These are phyloP conservation scores for Hecatera dysodea DNA, from an alignment of 2,888 invertebrate species.

Conservation along the genomic window DNA sequence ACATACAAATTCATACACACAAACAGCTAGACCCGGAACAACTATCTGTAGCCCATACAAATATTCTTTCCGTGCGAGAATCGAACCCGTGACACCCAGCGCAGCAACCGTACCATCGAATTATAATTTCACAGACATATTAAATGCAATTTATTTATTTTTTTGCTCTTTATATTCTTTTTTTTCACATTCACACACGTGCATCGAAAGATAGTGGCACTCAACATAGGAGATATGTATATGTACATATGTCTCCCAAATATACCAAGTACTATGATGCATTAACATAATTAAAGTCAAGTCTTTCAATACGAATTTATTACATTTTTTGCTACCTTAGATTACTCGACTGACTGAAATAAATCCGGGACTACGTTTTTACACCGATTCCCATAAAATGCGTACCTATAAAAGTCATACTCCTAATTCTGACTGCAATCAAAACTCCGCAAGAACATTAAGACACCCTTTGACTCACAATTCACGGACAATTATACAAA, in stretches of 20 bases:
- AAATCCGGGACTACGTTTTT: too few species aligned
- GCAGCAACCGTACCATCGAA: too few species aligned
- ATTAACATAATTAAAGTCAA: neutral
- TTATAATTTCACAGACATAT: neutral
- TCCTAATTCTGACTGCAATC: conserved; percentile 35
- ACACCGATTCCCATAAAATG: neutral
- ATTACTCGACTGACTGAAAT: neutral
- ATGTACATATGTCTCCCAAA: neutral
- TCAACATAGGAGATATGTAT: too few species aligned
- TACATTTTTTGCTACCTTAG: neutral
- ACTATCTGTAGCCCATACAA: too few species aligned
- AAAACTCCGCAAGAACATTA: conserved; percentile 49
- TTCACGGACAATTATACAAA: conserved; percentile 51
- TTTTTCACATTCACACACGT: neutral
- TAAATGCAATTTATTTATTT: neutral
- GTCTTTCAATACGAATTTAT: too few species aligned
- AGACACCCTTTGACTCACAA: conserved; percentile 58
- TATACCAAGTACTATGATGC: neutral
- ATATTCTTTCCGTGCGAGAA: too few species aligned
- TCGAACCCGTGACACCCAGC: too few species aligned
- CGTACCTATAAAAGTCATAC: conserved; percentile 33
- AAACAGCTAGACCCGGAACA: too few species aligned
- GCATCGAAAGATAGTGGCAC: neutral
- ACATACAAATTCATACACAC: too few species aligned
- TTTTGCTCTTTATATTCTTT: neutral